These are phyloP conservation scores for Cacatua alba DNA, from an alignment of 2,113 vertebrate genomes.

Conservation along the genomic window DNA sequence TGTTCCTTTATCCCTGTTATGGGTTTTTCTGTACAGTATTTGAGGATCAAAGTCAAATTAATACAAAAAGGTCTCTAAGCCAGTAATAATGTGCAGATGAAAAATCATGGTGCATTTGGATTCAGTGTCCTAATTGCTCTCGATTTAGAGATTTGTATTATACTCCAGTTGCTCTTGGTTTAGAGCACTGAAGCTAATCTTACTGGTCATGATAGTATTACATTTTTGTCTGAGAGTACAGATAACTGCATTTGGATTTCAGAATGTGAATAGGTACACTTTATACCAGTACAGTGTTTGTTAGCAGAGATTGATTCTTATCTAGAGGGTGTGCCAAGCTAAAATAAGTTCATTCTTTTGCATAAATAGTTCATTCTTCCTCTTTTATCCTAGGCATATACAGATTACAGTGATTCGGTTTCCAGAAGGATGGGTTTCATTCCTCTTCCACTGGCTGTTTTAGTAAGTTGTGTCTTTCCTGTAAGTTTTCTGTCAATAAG, in stretches of 20 bases:
- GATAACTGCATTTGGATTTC: constrained; percentile 13
- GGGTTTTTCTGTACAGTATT: not conserved
- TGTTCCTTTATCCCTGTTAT: not conserved
- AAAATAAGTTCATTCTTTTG: constrained; percentile 16
- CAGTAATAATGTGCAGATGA: not conserved
- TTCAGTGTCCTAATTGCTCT: constrained; percentile 35
- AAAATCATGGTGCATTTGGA: not conserved
- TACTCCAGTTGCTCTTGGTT: not conserved
- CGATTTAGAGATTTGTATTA: constrained; percentile 5
- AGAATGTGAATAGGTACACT: not conserved
- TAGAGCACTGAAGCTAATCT: constrained; percentile 17
- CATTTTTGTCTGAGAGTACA: not conserved
- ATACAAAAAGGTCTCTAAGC: not conserved
- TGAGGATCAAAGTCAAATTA: constrained; percentile 1
- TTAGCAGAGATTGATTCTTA: not conserved
- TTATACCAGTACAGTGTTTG: not conserved
- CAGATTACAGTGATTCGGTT: constrained; percentile 97
- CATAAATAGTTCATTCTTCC: not conserved
- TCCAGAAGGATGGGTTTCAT: constrained; percentile 99
- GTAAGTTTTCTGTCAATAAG: not conserved
- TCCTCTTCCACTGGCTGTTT: constrained; percentile 92
- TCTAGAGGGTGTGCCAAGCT: not conserved
- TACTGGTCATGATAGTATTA: not conserved
- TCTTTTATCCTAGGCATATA: constrained; percentile 84
- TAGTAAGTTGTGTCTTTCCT: constrained; percentile 81